Conservation (phyloP, 2,888 invertebrate species). For the Hirtodrosophila alboralis region DNA sequence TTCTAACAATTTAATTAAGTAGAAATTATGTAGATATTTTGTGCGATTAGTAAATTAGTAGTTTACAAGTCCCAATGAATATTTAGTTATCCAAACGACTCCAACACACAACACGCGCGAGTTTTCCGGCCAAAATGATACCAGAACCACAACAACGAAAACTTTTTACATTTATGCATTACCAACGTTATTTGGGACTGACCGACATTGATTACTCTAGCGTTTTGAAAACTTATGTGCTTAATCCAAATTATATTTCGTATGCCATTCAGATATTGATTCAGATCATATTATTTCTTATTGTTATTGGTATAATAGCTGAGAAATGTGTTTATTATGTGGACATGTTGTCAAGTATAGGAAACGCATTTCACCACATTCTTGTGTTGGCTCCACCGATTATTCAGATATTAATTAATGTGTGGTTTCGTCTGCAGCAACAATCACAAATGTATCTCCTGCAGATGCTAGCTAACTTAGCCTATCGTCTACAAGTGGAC, state of each 20-base stretch:
- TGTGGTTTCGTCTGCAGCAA: constrained; percentile 20
- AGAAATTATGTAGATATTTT: constrained; percentile 5
- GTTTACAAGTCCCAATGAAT: background rate
- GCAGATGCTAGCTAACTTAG: background rate
- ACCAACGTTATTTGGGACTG: constrained; percentile 26
- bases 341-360: constrained; percentile 13
- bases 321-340: background rate
- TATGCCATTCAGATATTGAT: constrained; percentile 4
- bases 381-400: constrained; percentile 18
- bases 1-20: constrained; percentile 5
- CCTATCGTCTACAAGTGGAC: background rate
- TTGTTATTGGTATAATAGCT: background rate
- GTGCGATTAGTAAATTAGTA: constrained; percentile 1
- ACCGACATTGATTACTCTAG: constrained; percentile 30
- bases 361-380: constrained; percentile 12
- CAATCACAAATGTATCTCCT: constrained; percentile 6
- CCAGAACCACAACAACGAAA: background rate
- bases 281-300: background rate
- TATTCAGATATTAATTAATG: constrained; percentile 9
- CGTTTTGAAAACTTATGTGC: constrained; percentile 1
- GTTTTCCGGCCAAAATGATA: constrained; percentile 8
- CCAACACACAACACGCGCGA: background rate
- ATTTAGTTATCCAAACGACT: constrained; percentile 6
- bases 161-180: constrained; percentile 19
- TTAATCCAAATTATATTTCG: constrained; percentile 16